Evolutionary conservation across 2,888 invertebrate species (phyloP).

Genomic region (Platerodrilus igneus): DNA sequence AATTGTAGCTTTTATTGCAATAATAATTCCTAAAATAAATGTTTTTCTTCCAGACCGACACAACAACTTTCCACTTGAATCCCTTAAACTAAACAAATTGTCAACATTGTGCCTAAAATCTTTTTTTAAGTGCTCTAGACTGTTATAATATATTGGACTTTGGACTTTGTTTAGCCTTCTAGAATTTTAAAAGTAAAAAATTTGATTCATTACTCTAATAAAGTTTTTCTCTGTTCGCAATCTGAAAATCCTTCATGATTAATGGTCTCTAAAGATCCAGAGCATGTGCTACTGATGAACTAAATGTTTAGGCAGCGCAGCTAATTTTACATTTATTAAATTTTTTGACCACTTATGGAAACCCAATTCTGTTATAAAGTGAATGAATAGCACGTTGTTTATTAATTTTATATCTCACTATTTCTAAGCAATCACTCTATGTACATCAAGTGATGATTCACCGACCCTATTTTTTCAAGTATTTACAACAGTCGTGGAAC

Average conservation of each 20-base stretch:
- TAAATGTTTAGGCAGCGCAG: too few relatives aligned
- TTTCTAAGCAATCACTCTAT: too few relatives aligned
- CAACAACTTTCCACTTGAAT: conserved; percentile 1
- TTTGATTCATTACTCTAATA: conserved; percentile 3
- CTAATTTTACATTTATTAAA: not conserved
- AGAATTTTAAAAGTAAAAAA: conserved; percentile 3
- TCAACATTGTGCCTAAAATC: not conserved
- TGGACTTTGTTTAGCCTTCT: not conserved
- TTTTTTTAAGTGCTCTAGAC: not conserved
- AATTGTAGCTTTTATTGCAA: conserved; percentile 1
- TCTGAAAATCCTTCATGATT: not conserved
- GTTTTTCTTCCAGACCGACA: not conserved
- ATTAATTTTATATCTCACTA: too few relatives aligned
- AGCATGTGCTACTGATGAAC: conserved; percentile 1
- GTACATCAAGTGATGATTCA: too few relatives aligned
- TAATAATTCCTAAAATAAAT: conserved; percentile 2
- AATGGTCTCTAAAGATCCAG: not conserved
- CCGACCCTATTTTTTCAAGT: too few relatives aligned
- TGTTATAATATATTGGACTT: not conserved
- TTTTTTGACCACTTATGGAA: not conserved
- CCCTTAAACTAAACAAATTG: not conserved
- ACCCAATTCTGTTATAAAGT: too few relatives aligned
- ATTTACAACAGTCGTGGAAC: too few relatives aligned
- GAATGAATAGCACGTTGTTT: too few relatives aligned
- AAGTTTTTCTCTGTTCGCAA: conserved; percentile 1